Conservation (phyloP, 2,888 invertebrate species). For the Hypomecis punctinalis region DNA sequence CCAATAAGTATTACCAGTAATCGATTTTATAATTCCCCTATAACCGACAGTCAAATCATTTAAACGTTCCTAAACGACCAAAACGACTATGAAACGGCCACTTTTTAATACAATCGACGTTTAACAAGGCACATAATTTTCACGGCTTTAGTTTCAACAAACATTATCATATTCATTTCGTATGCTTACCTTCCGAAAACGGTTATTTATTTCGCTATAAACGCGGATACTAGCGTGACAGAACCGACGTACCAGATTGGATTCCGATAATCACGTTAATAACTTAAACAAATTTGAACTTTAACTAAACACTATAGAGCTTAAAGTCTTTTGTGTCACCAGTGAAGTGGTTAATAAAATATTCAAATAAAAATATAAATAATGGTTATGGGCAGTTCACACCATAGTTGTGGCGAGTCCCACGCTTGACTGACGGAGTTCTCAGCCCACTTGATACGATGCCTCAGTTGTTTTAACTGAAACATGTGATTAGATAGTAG, state of each 20-base stretch:
- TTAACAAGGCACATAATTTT: constrained; percentile 50
- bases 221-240: constrained; percentile 60
- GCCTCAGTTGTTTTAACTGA: constrained; percentile 33
- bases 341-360: constrained; percentile 68
- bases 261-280: constrained; percentile 45
- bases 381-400: constrained; percentile 73
- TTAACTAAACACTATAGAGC: constrained; percentile 42
- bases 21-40: constrained; percentile 33
- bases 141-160: constrained; percentile 58
- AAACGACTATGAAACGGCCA: constrained; percentile 21
- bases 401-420: constrained; percentile 63
- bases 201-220: constrained; percentile 61
- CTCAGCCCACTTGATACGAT: constrained; percentile 60
- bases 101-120: constrained; percentile 34
- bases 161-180: constrained; percentile 63
- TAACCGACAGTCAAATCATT: constrained; percentile 33
- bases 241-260: constrained; percentile 54
- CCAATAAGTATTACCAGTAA: constrained; percentile 33
- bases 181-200: constrained; percentile 57
- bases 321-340: constrained; percentile 28
- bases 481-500: constrained; percentile 30
- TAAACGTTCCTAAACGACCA: constrained; percentile 22
- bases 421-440: constrained; percentile 63
- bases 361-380: constrained; percentile 71
- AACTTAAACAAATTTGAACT: constrained; percentile 43